These are phyloP conservation scores for Callaeas wilsoni DNA, from an alignment of 2,113 vertebrate genomes.

Conservation along the genomic window DNA sequence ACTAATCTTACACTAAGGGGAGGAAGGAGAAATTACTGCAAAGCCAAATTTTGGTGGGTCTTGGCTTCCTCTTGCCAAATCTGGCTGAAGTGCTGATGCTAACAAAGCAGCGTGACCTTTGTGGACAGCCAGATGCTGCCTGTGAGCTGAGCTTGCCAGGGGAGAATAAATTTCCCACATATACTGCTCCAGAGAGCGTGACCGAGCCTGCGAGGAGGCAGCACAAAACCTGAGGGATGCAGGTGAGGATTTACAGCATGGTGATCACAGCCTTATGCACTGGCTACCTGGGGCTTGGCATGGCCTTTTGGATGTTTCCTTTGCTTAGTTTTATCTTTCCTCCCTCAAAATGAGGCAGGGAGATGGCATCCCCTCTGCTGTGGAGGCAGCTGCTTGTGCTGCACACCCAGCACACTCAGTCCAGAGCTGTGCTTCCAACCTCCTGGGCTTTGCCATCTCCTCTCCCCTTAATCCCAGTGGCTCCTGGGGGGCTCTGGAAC, in stretches of 20 bases:
- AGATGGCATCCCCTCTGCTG: not conserved
- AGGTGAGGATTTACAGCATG: not conserved
- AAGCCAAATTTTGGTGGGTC: not conserved
- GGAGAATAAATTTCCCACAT: slow-evolving; percentile 49
- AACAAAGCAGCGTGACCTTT: not conserved
- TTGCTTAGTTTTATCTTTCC: not conserved
- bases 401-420: not conserved
- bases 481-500: not conserved
- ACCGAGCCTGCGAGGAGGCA: not conserved
- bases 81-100: not conserved
- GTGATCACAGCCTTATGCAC: not conserved
- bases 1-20: not conserved
- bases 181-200: not conserved
- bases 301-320: not conserved
- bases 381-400: not conserved
- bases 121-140: slow-evolving; percentile 25
- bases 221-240: not conserved
- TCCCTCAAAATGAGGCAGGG: not conserved
- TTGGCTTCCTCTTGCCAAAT: not conserved
- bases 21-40: not conserved
- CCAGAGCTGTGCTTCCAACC: not conserved
- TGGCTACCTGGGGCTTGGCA: not conserved
- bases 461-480: not conserved
- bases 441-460: not conserved
- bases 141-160: slow-evolving; percentile 28